Evolutionary conservation across 2,797 vertebrate species (phyloP), one percentile per base, ranked within the genome.

Genomic region (Notolepis coatsorum): DNA sequence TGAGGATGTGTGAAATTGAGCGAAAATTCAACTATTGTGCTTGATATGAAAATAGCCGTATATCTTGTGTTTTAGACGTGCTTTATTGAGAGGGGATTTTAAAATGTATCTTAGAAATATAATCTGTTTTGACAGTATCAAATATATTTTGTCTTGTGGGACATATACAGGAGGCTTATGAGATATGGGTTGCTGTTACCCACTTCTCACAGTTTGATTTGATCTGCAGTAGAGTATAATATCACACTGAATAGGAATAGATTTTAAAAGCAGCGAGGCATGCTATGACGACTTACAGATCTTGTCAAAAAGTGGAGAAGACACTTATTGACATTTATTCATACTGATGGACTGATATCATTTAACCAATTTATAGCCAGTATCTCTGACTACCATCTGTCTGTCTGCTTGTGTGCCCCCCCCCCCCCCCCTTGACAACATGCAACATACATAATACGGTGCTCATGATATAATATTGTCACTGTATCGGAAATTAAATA

Each of bases 41-140:
- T 57, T 48, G 42, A 61, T 67, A 65, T 80, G 64, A 67, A 73
- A 69, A 80, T 75, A 69, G 23, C 77, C 79, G 74, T 76, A 87
- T 80, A 88, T 82, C 80, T 50, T 69, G 72, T 75, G 69, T 67
- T 88, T 76, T 81, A 59, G 64, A 54, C 81, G 67, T 25, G 63
- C 60, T 81, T 81, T 61, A 59, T 7, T 54, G 25, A 42, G 50
- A 60, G 58, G 35, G 12, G 35, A 3, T n/a, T 60, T 33, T 52
- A 69, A 13, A 35, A 10, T 3, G 35, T 12, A 37, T 37, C 4
- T n/a, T n/a, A n/a, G n/a, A 37, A 37, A 5, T 37, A 37, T 37
- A n/a, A 12, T 37, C 15, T 37, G 35, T 37, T n/a, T 52, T 71
- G 4, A 35, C 35, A 12, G 35, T 12, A 37, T 37, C 4, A 37